Percentiles rank a stretch among this genome's conserved stretches.
Evolutionary conservation across 2,797 vertebrate species (phyloP).

Genomic region (Xiphorhynchus erythropygius): DNA sequence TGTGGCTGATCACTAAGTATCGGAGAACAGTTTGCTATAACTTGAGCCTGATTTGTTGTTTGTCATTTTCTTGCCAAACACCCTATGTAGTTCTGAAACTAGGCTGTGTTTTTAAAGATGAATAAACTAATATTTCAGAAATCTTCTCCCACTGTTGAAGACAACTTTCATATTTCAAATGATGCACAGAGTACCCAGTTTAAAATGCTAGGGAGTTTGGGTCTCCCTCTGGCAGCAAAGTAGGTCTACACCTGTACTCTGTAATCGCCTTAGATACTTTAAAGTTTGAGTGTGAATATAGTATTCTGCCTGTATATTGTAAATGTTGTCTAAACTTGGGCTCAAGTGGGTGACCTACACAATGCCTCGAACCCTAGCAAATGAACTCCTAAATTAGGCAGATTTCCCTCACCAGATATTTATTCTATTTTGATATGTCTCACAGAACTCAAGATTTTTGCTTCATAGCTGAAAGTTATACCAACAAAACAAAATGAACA

Average conservation of each 20-base stretch:
- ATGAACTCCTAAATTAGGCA: not conserved
- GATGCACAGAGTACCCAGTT: not conserved
- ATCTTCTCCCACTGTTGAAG: not conserved
- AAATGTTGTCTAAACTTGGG: not conserved
- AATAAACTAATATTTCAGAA: not conserved
- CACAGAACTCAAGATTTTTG: not conserved
- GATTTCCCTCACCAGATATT: not conserved
- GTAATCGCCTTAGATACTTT: fast-evolving
- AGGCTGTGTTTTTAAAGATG: not conserved
- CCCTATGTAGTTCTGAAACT: not conserved
- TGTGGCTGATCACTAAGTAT: not conserved
- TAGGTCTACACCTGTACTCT: not conserved
- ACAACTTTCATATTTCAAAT: not conserved
- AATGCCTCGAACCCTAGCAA: not conserved
- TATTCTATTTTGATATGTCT: too few relatives aligned
- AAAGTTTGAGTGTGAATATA: not conserved
- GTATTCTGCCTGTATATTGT: fast-evolving
- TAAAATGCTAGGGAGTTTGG: not conserved
- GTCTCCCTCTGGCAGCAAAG: not conserved
- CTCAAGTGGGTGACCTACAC: not conserved
- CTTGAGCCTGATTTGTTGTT: not conserved
- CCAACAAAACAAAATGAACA: not conserved
- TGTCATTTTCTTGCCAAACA: not conserved
- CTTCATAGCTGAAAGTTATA: not conserved
- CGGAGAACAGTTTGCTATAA: not conserved